Evolutionary conservation across 2,797 vertebrate species (phyloP).

Genomic region (Nothura maculosa): DNA sequence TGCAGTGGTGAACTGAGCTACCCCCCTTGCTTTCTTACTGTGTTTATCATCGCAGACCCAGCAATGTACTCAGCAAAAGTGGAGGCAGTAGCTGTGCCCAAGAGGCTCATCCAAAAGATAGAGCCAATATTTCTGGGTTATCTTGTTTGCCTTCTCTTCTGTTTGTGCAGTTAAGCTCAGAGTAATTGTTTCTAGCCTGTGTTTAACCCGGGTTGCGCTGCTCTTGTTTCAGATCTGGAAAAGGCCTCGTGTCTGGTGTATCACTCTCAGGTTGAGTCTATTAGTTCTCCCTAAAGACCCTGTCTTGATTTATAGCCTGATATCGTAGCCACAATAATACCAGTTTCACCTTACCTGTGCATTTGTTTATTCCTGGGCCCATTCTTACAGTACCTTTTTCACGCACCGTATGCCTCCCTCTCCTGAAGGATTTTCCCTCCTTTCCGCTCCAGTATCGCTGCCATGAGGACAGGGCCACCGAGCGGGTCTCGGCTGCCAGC

Average conservation of each 20-base stretch:
- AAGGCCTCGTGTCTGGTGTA: background rate
- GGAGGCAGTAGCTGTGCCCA: background rate
- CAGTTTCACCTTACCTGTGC: background rate
- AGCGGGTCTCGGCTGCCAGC: background rate
- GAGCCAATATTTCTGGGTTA: conserved; percentile 15
- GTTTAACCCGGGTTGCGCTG: background rate
- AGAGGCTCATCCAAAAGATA: background rate
- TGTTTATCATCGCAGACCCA: background rate
- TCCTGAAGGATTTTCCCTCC: background rate
- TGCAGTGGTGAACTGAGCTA: background rate
- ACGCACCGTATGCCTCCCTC: accelerated
- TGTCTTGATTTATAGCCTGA: background rate
- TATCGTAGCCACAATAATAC: background rate
- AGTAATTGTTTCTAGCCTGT: background rate
- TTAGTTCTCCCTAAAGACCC: background rate
- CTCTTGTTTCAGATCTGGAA: background rate
- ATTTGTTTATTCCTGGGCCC: background rate
- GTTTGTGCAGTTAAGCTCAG: background rate
- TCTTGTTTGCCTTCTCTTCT: conserved; percentile 30
- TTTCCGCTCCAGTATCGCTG: background rate
- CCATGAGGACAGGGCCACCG: background rate
- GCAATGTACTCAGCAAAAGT: background rate
- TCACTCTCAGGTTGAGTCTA: background rate
- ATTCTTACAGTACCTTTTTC: background rate
- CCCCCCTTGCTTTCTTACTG: background rate